phyloP scores from a whole-genome alignment of 2,888 invertebrate genomes.

The Blera fallax region DNA sequence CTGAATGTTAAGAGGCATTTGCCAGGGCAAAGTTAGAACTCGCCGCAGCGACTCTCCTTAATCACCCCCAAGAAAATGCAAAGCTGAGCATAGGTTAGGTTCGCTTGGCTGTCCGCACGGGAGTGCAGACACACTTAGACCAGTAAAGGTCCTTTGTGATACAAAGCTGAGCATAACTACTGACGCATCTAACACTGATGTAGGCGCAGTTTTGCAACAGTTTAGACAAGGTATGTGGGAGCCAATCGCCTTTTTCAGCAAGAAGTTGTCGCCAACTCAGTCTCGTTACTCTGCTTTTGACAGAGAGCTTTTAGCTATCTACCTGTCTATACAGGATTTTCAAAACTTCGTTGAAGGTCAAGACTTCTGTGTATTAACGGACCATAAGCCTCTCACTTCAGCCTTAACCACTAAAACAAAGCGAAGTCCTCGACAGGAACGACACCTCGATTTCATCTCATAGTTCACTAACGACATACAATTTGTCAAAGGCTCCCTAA shows the following conservation, averaged over 20 bases:
- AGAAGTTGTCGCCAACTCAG: neutral
- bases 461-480: slow-evolving; percentile 34
- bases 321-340: neutral
- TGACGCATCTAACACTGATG: slow-evolving; percentile 2
- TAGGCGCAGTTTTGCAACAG: slow-evolving; percentile 17
- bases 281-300: neutral
- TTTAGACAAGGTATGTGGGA: neutral
- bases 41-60: neutral
- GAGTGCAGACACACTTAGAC: too few species aligned
- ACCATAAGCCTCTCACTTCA: neutral
- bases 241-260: slow-evolving; percentile 26
- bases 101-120: too few species aligned
- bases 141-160: too few species aligned
- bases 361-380: slow-evolving; percentile 56
- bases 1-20: neutral
- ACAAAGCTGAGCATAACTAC: slow-evolving; percentile 30
- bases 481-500: slow-evolving; percentile 6
- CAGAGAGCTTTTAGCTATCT: neutral
- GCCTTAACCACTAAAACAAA: slow-evolving; percentile 75
- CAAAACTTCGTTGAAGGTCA: slow-evolving; percentile 77
- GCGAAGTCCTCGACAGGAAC: slow-evolving; percentile 77
- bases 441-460: slow-evolving; percentile 76
- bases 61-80: neutral
- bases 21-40: neutral
- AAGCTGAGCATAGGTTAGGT: too few species aligned